Evolutionary conservation across 2,113 vertebrate species (phyloP).

Genomic region (Macquaria ambigua): DNA sequence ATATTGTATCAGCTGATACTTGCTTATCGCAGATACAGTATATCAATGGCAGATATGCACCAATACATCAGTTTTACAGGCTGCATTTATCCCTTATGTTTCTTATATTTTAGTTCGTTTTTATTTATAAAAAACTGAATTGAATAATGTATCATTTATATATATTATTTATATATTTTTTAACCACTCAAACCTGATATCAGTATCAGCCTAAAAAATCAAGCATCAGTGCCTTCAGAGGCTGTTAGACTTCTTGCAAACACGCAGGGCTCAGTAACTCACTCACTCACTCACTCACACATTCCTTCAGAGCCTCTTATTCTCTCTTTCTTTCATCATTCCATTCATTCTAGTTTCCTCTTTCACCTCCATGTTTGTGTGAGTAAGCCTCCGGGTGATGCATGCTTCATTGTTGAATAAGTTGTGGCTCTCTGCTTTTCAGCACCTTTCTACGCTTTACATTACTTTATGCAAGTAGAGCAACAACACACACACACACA

Average conservation of each 20-base stretch:
- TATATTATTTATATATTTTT: too few relatives aligned
- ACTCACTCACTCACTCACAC: too few relatives aligned
- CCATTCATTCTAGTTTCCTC: constrained; percentile 74
- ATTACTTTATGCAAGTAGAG: constrained; percentile 4
- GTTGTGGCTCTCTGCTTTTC: constrained; percentile 48
- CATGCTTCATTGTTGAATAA: constrained; percentile 49
- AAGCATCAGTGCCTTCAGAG: neutral
- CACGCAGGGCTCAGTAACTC: constrained; percentile 5
- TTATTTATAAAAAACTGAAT: too few relatives aligned
- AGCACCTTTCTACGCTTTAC: constrained; percentile 52
- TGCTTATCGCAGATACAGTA: too few relatives aligned
- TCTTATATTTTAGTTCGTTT: too few relatives aligned
- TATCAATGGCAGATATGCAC: too few relatives aligned
- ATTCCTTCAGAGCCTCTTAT: constrained; percentile 17
- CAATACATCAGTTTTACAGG: too few relatives aligned
- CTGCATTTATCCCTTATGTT: too few relatives aligned
- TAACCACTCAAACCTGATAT: too few relatives aligned
- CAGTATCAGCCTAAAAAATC: too few relatives aligned
- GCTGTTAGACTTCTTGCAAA: neutral
- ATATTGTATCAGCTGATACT: too few relatives aligned
- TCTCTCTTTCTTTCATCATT: constrained; percentile 64
- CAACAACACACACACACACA: neutral
- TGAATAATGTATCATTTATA: too few relatives aligned
- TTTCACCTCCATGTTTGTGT: constrained; percentile 49
- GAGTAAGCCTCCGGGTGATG: constrained; percentile 27